Conservation (phyloP, 1,140 invertebrate species). For the Oscheius sp. region DNA sequence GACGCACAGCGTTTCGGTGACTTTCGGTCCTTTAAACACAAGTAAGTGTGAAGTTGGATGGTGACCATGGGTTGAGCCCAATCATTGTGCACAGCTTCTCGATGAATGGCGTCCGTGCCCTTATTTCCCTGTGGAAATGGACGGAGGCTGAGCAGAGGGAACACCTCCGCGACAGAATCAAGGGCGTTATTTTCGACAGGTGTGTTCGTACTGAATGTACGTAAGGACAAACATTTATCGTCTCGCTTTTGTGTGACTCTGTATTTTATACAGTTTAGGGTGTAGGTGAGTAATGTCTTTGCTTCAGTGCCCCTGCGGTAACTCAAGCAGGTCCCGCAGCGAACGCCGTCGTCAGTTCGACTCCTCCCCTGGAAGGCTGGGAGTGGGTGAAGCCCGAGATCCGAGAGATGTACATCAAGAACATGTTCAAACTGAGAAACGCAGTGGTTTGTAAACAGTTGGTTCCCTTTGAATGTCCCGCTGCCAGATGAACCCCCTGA, state of each 20-base stretch:
- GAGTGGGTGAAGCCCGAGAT: slow-evolving; percentile 12
- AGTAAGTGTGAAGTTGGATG: not conserved
- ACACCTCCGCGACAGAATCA: slow-evolving; percentile 21
- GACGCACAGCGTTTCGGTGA: slow-evolving; percentile 18
- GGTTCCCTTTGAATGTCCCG: not conserved
- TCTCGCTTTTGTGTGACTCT: not conserved
- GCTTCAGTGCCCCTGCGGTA: slow-evolving; percentile 25
- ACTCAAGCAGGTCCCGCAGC: slow-evolving; percentile 16
- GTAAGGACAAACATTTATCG: not conserved
- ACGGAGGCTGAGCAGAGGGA: slow-evolving; percentile 28
- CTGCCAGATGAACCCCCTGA: slow-evolving; percentile 22
- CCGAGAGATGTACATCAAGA: not conserved
- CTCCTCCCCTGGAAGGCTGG: slow-evolving; percentile 14
- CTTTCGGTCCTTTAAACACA: slow-evolving; percentile 11
- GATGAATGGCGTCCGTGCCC: slow-evolving; percentile 27
- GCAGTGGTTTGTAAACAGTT: not conserved
- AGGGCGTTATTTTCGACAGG: slow-evolving; percentile 31
- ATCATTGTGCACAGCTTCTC: slow-evolving; percentile 28
- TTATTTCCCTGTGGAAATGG: slow-evolving; percentile 36
- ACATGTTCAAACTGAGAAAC: slow-evolving; percentile 19
- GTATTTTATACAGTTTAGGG: not conserved
- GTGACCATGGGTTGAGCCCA: slow-evolving; percentile 25
- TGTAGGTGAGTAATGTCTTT: not conserved
- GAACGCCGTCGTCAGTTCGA: slow-evolving; percentile 20
- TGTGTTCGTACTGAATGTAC: not conserved